Conservation (phyloP, 1,140 invertebrate species). For the Helicoverpa zea region DNA sequence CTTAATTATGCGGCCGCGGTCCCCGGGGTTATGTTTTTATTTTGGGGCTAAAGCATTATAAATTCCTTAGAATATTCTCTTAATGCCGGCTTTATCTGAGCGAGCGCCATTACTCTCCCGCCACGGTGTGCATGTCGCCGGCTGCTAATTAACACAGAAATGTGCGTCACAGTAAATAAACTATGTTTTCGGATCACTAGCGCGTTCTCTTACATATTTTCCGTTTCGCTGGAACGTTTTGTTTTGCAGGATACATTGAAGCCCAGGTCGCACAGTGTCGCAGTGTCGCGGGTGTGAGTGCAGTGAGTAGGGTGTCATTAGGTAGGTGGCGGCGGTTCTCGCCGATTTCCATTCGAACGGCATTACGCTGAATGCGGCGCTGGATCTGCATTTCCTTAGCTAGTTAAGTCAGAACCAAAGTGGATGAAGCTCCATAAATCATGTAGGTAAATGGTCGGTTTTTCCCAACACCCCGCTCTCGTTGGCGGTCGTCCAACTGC, state of each 20-base stretch:
- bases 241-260: background rate
- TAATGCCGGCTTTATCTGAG: slow-evolving; percentile 60
- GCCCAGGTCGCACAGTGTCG: too few relatives aligned
- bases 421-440: slow-evolving; percentile 48
- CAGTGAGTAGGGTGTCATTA: background rate
- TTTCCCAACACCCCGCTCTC: slow-evolving; percentile 18
- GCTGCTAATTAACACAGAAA: slow-evolving; percentile 41
- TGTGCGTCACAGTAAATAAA: slow-evolving; percentile 19
- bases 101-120: slow-evolving; percentile 52
- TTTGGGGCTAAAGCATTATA: slow-evolving; percentile 66
- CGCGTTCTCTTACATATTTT: background rate
- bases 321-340: background rate
- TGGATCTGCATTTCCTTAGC: slow-evolving; percentile 47
- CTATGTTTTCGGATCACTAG: background rate
- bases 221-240: background rate
- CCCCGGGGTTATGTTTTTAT: slow-evolving; percentile 72
- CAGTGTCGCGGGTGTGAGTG: background rate
- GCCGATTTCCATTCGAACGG: slow-evolving; percentile 42
- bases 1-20: slow-evolving; percentile 69
- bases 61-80: slow-evolving; percentile 68
- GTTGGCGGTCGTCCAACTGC: slow-evolving; percentile 34
- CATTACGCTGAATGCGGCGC: slow-evolving; percentile 13
- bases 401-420: slow-evolving; percentile 48
- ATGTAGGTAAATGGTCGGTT: slow-evolving; percentile 47
- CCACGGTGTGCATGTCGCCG: slow-evolving; percentile 22